phyloP scores from a whole-genome alignment of 2,888 invertebrate species.

The Diadromus collaris region DNA sequence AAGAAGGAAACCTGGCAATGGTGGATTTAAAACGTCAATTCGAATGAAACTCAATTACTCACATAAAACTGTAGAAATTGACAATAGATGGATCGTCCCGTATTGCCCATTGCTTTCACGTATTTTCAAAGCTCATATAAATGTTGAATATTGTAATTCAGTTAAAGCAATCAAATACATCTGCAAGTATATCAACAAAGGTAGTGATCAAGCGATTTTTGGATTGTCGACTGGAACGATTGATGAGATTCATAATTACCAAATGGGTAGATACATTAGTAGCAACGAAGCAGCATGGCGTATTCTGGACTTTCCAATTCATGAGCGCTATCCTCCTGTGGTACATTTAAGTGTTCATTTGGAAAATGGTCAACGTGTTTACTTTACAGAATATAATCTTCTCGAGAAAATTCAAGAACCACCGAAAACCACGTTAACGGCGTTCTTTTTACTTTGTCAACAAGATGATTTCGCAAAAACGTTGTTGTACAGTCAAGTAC shows the following conservation, averaged over 20 bases:
- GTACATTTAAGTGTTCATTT: slow-evolving; percentile 69
- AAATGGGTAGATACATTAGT: slow-evolving; percentile 70
- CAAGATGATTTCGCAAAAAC: slow-evolving; percentile 73
- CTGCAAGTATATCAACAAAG: slow-evolving; percentile 71
- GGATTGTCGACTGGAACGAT: slow-evolving; percentile 34
- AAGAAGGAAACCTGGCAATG: slow-evolving; percentile 51
- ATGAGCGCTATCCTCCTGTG: slow-evolving; percentile 71
- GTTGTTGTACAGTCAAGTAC: slow-evolving; percentile 68
- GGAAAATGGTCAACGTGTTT: slow-evolving; percentile 69
- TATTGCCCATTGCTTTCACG: slow-evolving; percentile 30
- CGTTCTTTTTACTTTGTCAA: slow-evolving; percentile 73
- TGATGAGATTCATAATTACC: slow-evolving; percentile 68
- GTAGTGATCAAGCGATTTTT: slow-evolving; percentile 65
- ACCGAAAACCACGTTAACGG: slow-evolving; percentile 63
- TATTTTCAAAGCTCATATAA: slow-evolving; percentile 55
- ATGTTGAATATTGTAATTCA: slow-evolving; percentile 34
- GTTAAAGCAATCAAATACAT: slow-evolving; percentile 43
- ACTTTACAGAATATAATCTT: slow-evolving; percentile 36
- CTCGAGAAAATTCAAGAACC: slow-evolving; percentile 24
- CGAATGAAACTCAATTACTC: no score
- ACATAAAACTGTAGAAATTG: background rate
- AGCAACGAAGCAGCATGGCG: slow-evolving; percentile 70
- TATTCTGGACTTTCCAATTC: slow-evolving; percentile 61
- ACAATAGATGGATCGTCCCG: slow-evolving; percentile 32
- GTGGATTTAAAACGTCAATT: no score